phyloP scores from a whole-genome alignment of 2,113 vertebrate species.

The Bettongia penicillata region DNA sequence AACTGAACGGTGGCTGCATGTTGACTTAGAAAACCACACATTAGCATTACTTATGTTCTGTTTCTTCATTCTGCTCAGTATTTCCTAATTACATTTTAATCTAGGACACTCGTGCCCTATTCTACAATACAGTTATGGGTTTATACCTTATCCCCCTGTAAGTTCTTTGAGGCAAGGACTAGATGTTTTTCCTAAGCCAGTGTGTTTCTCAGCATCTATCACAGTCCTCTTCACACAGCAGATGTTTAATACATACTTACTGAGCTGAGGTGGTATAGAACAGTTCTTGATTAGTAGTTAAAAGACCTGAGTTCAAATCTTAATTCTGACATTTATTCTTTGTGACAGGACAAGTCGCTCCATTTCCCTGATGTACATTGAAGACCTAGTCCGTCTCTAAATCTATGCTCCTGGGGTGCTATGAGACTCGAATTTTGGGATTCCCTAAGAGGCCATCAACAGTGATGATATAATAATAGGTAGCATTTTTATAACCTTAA shows the following conservation, averaged over 20 bases:
- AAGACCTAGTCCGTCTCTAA: not conserved
- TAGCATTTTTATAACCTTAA: not conserved
- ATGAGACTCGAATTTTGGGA: no score
- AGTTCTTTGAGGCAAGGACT: not conserved
- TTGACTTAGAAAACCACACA: no score
- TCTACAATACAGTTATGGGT: no score
- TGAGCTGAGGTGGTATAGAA: not conserved
- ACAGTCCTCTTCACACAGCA: not conserved
- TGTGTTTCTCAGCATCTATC: not conserved
- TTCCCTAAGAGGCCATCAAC: not conserved
- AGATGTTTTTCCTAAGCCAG: no score
- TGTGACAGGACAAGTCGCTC: not conserved
- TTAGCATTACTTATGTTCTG: no score
- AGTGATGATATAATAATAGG: no score
- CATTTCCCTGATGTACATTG: not conserved
- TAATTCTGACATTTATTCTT: not conserved
- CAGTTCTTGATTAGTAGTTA: no score
- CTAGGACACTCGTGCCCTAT: no score
- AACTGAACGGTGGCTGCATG: no score
- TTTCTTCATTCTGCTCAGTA: not conserved
- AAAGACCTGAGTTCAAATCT: not conserved
- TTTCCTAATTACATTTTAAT: not conserved
- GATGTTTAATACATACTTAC: not conserved
- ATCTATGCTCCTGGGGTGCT: not conserved
- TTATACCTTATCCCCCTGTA: no score